phyloP scores from a whole-genome alignment of 2,888 invertebrate species.

The Leptopilina drosophilae region DNA sequence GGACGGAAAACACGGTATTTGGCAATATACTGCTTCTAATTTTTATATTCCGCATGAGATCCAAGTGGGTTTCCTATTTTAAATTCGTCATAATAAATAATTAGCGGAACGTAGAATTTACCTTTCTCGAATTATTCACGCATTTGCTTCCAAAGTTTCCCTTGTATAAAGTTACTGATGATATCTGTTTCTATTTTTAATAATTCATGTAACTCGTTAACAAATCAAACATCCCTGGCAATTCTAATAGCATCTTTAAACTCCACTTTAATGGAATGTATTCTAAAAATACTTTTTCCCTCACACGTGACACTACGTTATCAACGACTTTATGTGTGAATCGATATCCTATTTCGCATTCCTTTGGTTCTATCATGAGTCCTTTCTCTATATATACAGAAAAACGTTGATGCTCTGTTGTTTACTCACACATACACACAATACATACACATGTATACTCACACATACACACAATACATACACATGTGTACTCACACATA shows the following conservation, averaged over 20 bases:
- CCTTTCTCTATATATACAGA: no score
- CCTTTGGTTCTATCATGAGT: no score
- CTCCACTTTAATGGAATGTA: slow-evolving; percentile 43
- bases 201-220: background rate
- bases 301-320: background rate
- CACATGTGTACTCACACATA: no score
- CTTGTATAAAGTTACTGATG: slow-evolving; percentile 49
- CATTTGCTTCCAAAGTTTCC: slow-evolving; percentile 43
- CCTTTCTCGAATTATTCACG: slow-evolving; percentile 24
- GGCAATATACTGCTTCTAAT: slow-evolving; percentile 43
- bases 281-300: slow-evolving; percentile 25
- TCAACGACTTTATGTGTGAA: background rate
- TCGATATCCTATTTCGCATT: background rate
- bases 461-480: no score
- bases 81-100: slow-evolving; percentile 53
- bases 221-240: slow-evolving; percentile 38
- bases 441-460: no score
- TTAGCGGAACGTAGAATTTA: slow-evolving; percentile 48
- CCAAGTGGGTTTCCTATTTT: slow-evolving; percentile 50
- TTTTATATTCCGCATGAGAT: slow-evolving; percentile 38
- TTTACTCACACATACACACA: no score
- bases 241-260: slow-evolving; percentile 47
- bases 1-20: slow-evolving; percentile 15
- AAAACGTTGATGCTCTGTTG: no score
- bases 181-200: background rate